phyloP scores from a whole-genome alignment of 1,140 invertebrate genomes.

The Campoletis sonorensis region DNA sequence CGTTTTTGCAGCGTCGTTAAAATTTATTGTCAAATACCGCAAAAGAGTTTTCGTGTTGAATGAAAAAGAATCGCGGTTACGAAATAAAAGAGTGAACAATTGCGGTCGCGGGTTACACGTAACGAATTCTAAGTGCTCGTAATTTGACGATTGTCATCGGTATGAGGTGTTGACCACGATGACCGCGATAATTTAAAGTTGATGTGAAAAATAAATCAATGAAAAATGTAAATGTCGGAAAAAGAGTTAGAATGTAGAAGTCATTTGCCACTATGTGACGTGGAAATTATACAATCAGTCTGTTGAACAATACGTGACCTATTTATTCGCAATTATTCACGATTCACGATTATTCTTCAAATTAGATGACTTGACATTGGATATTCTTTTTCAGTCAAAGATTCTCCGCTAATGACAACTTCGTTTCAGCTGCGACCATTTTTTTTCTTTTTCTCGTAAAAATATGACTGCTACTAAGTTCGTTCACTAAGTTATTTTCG shows the following conservation, averaged over 20 bases:
- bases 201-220: neutral
- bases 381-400: neutral
- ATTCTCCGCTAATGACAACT: too few species aligned
- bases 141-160: neutral
- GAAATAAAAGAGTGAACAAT: conserved; percentile 3
- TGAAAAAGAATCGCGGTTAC: neutral
- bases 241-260: neutral
- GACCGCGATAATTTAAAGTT: neutral
- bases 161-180: neutral
- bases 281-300: neutral
- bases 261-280: neutral
- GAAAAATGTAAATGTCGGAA: neutral
- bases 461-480: too few species aligned
- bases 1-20: neutral
- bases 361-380: neutral
- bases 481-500: too few species aligned
- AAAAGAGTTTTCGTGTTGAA: neutral
- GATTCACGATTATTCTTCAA: neutral
- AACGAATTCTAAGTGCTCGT: neutral
- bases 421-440: too few species aligned
- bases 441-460: too few species aligned
- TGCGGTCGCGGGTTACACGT: neutral
- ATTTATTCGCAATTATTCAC: neutral
- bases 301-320: neutral
- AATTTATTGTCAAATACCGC: neutral